These are phyloP conservation scores for Cremastobaeus sp. DNA, from an alignment of 2,888 invertebrate species.

Conservation along the genomic window DNA sequence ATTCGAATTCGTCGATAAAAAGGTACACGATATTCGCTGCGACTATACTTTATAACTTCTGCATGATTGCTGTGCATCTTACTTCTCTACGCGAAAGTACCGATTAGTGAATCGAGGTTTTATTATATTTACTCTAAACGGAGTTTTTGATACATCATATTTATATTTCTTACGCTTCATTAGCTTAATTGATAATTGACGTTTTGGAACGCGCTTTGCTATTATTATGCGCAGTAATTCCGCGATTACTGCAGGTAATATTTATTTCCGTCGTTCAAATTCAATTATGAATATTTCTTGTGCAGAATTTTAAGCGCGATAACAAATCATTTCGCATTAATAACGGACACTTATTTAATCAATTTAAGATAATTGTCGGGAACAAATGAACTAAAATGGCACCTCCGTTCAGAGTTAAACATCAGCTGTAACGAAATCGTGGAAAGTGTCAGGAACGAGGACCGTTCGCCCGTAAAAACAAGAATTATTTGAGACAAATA, in stretches of 20 bases:
- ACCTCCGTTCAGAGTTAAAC: slow-evolving; percentile 46
- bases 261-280: too few species aligned
- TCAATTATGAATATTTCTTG: too few species aligned
- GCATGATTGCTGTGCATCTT: too few species aligned
- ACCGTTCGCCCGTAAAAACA: slow-evolving; percentile 27
- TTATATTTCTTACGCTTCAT: slow-evolving; percentile 3
- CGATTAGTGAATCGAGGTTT: too few species aligned
- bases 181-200: slow-evolving; percentile 14
- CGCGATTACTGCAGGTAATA: not conserved
- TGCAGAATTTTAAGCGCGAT: too few species aligned
- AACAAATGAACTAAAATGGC: slow-evolving; percentile 26
- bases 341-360: too few species aligned
- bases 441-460: slow-evolving; percentile 16
- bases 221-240: slow-evolving; percentile 4
- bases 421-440: slow-evolving; percentile 43
- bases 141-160: slow-evolving; percentile 11
- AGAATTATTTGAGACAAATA: slow-evolving; percentile 58
- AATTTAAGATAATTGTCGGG: too few species aligned
- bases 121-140: not conserved
- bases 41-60: too few species aligned
- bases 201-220: slow-evolving; percentile 8
- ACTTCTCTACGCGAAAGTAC: too few species aligned
- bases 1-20: too few species aligned
- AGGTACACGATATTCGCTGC: too few species aligned
- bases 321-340: slow-evolving; percentile 19